Evolutionary conservation across 2,888 invertebrate species (phyloP).

Genomic region (Notodonta dromedarius): DNA sequence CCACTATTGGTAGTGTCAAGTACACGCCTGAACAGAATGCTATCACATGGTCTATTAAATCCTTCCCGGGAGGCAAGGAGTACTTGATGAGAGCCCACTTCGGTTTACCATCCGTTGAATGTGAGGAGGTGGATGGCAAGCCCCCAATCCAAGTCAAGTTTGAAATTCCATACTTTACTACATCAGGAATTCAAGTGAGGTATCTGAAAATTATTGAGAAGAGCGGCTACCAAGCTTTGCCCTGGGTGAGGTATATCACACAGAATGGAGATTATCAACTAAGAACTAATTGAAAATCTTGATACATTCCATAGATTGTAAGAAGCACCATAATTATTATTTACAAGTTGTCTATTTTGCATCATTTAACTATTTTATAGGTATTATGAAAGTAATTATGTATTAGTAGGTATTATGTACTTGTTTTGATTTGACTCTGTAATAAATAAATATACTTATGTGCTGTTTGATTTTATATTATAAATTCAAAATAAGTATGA

Average conservation of each 20-base stretch:
- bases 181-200: conserved; percentile 98
- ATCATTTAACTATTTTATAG: conserved; percentile 49
- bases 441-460: conserved; percentile 58
- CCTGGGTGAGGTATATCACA: conserved; percentile 99
- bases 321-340: conserved; percentile 45
- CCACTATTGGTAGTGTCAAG: conserved; percentile 97
- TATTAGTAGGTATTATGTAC: conserved; percentile 54
- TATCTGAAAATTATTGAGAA: conserved; percentile 99
- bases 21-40: conserved; percentile 99
- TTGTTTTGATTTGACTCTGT: conserved; percentile 60
- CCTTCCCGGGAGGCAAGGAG: conserved; percentile 99
- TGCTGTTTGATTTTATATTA: conserved; percentile 30
- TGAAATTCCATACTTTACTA: conserved; percentile 99
- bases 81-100: conserved; percentile 99
- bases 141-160: conserved; percentile 99
- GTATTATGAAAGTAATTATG: conserved; percentile 49
- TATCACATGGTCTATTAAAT: conserved; percentile 98
- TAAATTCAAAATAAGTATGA: too few relatives aligned
- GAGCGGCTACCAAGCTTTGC: conserved; percentile 98
- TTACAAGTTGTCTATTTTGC: conserved; percentile 60
- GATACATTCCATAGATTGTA: conserved; percentile 50
- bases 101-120: conserved; percentile 97
- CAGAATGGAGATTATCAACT: conserved; percentile 99
- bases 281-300: conserved; percentile 89
- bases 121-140: conserved; percentile 97